Evolutionary conservation across 2,888 invertebrate species (phyloP).

Genomic region (Tromatobia lineatoria): DNA sequence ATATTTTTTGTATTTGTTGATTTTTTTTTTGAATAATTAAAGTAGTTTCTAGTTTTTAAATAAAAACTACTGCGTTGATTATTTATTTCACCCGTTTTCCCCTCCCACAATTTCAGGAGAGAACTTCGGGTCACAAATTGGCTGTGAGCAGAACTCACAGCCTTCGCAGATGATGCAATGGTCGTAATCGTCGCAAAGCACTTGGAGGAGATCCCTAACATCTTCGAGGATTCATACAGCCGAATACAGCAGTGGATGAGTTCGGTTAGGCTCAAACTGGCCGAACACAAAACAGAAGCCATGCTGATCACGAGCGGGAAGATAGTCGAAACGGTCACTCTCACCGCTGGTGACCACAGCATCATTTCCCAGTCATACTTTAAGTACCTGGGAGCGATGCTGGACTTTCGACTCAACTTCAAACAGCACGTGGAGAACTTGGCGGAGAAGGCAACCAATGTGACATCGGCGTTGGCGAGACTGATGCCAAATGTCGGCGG

Average conservation of each 20-base stretch:
- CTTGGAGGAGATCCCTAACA: not conserved
- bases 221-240: not conserved
- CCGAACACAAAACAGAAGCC: not conserved
- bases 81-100: too few species aligned
- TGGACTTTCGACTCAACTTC: slow-evolving; percentile 45
- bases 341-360: not conserved
- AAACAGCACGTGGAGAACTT: not conserved
- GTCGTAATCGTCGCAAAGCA: not conserved
- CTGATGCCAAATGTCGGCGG: slow-evolving; percentile 4
- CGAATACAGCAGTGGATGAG: not conserved
- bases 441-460: not conserved
- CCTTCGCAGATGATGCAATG: slow-evolving; percentile 38
- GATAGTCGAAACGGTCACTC: not conserved
- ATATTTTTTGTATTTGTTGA: too few species aligned
- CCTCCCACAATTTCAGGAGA: too few species aligned
- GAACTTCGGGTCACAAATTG: not conserved
- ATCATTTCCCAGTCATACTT: slow-evolving; percentile 49
- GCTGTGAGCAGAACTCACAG: slow-evolving; percentile 15
- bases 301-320: slow-evolving; percentile 1
- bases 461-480: not conserved
- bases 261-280: too few species aligned
- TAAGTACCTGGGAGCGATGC: slow-evolving; percentile 64
- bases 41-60: too few species aligned
- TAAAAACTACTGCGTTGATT: too few species aligned
- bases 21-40: too few species aligned